These are phyloP conservation scores for Pteria penguin DNA, from an alignment of 2,888 invertebrate genomes.

Conservation along the genomic window DNA sequence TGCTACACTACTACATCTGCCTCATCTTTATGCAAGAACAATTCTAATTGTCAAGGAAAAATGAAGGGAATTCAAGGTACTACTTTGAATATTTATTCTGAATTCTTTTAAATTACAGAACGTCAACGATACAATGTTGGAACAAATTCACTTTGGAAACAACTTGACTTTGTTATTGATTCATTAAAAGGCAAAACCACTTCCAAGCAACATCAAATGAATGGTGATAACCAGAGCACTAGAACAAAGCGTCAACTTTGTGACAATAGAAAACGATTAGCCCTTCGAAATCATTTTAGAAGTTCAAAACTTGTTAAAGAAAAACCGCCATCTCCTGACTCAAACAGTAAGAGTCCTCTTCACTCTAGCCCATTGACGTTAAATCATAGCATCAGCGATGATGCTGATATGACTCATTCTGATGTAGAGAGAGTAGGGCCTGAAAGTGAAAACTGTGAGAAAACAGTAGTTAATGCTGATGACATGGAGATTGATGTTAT, in stretches of 20 bases:
- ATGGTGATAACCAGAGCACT: conserved; percentile 22
- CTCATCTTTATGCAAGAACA: too few relatives aligned
- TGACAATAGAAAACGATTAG: conserved; percentile 2
- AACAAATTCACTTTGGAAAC: conserved; percentile 41
- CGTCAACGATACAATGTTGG: conserved; percentile 9
- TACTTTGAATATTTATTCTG: not conserved
- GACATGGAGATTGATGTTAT: not conserved
- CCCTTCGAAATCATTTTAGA: not conserved
- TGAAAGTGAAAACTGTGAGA: not conserved
- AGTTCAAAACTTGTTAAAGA: not conserved
- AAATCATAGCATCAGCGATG: not conserved
- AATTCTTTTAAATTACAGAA: not conserved
- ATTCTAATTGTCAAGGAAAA: too few relatives aligned
- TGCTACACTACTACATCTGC: too few relatives aligned
- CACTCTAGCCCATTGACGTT: not conserved
- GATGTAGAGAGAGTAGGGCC: not conserved
- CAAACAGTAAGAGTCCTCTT: not conserved
- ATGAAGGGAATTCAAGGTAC: too few relatives aligned
- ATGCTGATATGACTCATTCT: not conserved
- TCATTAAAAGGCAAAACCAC: conserved; percentile 37
- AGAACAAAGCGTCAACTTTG: conserved; percentile 13
- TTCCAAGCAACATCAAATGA: conserved; percentile 14
- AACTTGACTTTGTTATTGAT: conserved; percentile 45
- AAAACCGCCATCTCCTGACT: not conserved
- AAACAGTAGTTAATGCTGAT: not conserved